Percentiles rank a stretch among this genome's conserved stretches.
Conservation (phyloP, 2,113 vertebrate species). For the Gila orcuttii region DNA sequence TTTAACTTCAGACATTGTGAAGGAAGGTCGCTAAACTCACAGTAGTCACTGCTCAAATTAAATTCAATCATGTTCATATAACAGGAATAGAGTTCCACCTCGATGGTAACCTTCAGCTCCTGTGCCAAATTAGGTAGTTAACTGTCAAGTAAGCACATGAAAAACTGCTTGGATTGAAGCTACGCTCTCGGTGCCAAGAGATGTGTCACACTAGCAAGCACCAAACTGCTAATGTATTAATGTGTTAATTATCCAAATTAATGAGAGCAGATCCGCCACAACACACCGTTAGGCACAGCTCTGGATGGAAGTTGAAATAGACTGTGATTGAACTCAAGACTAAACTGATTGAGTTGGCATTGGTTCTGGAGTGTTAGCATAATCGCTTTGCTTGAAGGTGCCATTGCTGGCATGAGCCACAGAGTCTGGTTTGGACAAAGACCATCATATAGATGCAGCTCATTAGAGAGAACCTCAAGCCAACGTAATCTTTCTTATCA, state of each 20-base stretch:
- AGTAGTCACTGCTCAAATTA: conserved; percentile 57
- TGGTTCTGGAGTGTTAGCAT: neutral
- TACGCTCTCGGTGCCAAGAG: conserved; percentile 41
- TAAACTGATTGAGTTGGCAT: conserved; percentile 29
- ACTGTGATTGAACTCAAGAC: conserved; percentile 28
- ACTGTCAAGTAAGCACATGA: conserved; percentile 63
- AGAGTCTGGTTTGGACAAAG: conserved; percentile 9
- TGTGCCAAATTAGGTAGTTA: conserved; percentile 63
- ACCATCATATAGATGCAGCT: conserved; percentile 56
- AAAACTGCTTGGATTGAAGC: conserved; percentile 56
- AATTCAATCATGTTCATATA: conserved; percentile 60
- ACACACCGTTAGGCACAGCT: conserved; percentile 41
- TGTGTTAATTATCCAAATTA: conserved; percentile 58
- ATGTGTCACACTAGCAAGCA: conserved; percentile 38
- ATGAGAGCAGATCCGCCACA: conserved; percentile 33
- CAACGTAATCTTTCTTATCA: conserved; percentile 60
- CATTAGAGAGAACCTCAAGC: conserved; percentile 59
- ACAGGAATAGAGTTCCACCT: conserved; percentile 54
- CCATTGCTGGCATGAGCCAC: neutral
- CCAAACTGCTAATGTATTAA: conserved; percentile 54
- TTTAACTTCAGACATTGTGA: conserved; percentile 30
- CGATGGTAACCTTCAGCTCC: conserved; percentile 57
- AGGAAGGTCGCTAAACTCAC: conserved; percentile 53
- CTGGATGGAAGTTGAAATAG: conserved; percentile 11
- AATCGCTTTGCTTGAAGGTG: conserved; percentile 17